Evolutionary conservation across 2,888 invertebrate genomes (phyloP).

Genomic region (Oxystoma pomonae): DNA sequence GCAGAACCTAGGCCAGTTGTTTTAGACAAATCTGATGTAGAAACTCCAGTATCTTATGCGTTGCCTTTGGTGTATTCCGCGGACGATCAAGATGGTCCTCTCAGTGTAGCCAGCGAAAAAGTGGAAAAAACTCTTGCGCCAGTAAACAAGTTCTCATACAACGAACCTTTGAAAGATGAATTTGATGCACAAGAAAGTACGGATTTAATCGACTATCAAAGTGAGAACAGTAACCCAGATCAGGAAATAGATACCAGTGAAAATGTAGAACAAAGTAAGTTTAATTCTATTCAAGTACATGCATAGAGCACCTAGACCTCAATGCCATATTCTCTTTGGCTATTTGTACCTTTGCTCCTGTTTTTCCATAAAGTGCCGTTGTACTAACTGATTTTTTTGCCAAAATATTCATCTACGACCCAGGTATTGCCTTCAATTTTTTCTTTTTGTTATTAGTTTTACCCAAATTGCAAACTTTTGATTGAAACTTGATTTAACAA

Average conservation of each 20-base stretch:
- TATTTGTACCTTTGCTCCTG: no score
- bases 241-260: not conserved
- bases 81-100: slow-evolving; percentile 23
- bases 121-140: slow-evolving; percentile 38
- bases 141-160: slow-evolving; percentile 39
- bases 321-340: no score
- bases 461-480: no score
- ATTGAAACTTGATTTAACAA: no score
- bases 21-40: slow-evolving; percentile 21
- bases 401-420: no score
- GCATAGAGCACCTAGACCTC: no score
- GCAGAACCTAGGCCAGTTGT: slow-evolving; percentile 35
- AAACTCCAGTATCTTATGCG: slow-evolving; percentile 16
- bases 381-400: no score
- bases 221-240: slow-evolving; percentile 4
- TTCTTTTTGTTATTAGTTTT: no score
- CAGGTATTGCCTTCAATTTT: no score
- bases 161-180: slow-evolving; percentile 20
- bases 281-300: no score
- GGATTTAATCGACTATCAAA: slow-evolving; percentile 2
- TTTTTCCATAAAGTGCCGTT: no score
- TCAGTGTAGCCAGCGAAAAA: slow-evolving; percentile 36
- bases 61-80: slow-evolving; percentile 29
- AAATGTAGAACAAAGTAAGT: not conserved
- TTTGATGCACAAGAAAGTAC: not conserved